Conservation (phyloP, 2,113 vertebrate genomes). For the Petrocephalus microphthalmus region DNA sequence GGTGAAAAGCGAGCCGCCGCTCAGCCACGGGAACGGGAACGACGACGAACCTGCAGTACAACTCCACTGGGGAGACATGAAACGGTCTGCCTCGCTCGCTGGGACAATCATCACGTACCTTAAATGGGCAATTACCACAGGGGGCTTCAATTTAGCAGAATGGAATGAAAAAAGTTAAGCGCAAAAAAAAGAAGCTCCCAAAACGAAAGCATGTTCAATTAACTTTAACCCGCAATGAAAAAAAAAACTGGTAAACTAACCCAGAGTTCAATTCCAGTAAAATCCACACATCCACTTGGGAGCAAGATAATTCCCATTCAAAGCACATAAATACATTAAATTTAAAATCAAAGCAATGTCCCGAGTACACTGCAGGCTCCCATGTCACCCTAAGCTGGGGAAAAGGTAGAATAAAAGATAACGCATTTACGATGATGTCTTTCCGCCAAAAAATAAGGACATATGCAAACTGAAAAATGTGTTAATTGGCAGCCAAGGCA, state of each 20-base stretch:
- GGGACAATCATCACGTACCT: background rate
- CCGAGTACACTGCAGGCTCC: background rate
- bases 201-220: background rate
- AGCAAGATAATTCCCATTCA: background rate
- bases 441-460: background rate
- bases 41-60: background rate
- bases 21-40: background rate
- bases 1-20: background rate
- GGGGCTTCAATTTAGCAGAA: background rate
- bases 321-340: background rate
- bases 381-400: background rate
- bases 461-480: background rate
- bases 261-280: background rate
- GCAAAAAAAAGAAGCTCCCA: background rate
- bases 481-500: background rate
- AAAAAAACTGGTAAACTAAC: background rate
- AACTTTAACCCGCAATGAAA: conserved; percentile 1
- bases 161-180: background rate
- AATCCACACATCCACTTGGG: background rate
- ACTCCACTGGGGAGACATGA: background rate
- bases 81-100: background rate
- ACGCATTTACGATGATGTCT: too few relatives aligned
- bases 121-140: conserved; percentile 5
- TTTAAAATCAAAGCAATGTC: background rate
- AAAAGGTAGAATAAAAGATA: background rate